These are phyloP conservation scores for Masticophis lateralis DNA, from an alignment of 2,797 vertebrate species.

Conservation along the genomic window DNA sequence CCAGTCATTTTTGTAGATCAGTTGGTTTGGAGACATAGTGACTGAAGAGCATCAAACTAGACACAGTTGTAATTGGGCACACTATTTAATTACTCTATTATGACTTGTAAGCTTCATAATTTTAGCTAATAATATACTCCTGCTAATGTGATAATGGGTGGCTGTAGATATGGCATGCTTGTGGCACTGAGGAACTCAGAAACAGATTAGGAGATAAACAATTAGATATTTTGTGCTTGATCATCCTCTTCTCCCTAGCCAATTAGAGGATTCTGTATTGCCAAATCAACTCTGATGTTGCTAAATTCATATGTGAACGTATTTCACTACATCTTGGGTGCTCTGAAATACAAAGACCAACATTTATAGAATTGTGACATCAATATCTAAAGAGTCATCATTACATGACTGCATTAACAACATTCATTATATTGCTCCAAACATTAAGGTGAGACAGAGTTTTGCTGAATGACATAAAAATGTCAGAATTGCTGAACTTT, in stretches of 20 bases:
- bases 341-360: background rate
- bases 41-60: background rate
- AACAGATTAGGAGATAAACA: background rate
- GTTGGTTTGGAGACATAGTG: background rate
- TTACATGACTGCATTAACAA: background rate
- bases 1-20: background rate
- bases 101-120: background rate
- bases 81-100: background rate
- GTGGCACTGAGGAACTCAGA: background rate
- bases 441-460: conserved; percentile 79
- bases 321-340: background rate
- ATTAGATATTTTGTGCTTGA: background rate
- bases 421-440: conserved; percentile 65
- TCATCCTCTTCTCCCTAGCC: background rate
- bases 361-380: background rate
- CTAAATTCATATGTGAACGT: background rate
- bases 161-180: background rate
- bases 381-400: background rate
- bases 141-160: background rate
- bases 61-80: background rate
- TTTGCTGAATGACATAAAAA: conserved; percentile 85
- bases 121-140: background rate
- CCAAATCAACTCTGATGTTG: background rate
- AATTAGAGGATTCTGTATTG: background rate
- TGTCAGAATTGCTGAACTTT: conserved; percentile 84